A percentile compares a stretch with the other conserved stretches of the same genome.
These are phyloP conservation scores for Plagodis pulveraria DNA, from an alignment of 2,888 invertebrate genomes.

Conservation along the genomic window DNA sequence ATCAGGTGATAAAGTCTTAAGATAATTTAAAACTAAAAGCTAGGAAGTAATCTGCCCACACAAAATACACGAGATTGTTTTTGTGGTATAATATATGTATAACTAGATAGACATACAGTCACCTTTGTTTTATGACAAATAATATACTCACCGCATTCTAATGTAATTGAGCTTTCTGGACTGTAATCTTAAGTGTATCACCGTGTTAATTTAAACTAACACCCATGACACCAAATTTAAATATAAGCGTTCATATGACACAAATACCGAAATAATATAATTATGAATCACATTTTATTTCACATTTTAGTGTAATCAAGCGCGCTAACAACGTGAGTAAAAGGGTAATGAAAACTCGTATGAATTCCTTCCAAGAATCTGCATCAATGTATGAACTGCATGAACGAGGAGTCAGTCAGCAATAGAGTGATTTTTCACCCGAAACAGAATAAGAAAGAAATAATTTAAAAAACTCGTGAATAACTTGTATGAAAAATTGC, in stretches of 20 bases:
- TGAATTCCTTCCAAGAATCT: not conserved
- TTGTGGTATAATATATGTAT: too few species aligned
- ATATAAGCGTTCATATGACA: conserved; percentile 22
- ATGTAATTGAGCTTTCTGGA: not conserved
- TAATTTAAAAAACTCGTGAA: too few species aligned
- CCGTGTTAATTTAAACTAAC: conserved; percentile 13
- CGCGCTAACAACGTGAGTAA: conserved; percentile 10
- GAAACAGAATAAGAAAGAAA: too few species aligned
- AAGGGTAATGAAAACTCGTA: not conserved
- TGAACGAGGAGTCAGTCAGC: too few species aligned
- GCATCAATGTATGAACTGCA: too few species aligned
- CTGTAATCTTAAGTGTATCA: conserved; percentile 8
- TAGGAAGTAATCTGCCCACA: too few species aligned
- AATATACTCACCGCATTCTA: not conserved
- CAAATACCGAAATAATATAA: conserved; percentile 29
- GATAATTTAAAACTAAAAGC: too few species aligned
- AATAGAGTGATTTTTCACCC: too few species aligned
- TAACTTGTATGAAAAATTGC: too few species aligned
- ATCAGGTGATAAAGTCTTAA: too few species aligned
- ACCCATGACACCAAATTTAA: conserved; percentile 23
- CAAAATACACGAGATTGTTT: too few species aligned
- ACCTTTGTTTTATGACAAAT: not conserved
- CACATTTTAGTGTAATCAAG: conserved; percentile 20
- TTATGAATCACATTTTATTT: conserved; percentile 29
- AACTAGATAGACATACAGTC: too few species aligned